Evolutionary conservation across 2,888 invertebrate genomes (phyloP).

Genomic region (Andrena chrysosceles): DNA sequence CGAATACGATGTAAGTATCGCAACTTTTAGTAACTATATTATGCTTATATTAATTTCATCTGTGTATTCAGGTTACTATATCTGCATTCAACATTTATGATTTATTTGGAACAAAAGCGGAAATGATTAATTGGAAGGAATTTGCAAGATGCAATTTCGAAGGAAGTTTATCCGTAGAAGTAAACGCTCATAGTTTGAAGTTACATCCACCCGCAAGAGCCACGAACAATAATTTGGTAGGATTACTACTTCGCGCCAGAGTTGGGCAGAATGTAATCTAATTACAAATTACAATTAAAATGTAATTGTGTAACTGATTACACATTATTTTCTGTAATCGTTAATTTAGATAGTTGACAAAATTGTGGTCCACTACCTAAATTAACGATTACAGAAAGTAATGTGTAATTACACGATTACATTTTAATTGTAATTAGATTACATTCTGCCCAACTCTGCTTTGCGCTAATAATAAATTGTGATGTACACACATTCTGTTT

Average conservation of each 20-base stretch:
- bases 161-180: constrained; percentile 73
- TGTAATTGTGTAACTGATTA: no score
- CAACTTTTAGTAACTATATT: not conserved
- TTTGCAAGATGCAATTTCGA: constrained; percentile 59
- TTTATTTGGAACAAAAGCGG: constrained; percentile 70
- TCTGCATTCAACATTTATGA: constrained; percentile 66
- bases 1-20: constrained; percentile 52
- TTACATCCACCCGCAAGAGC: constrained; percentile 64
- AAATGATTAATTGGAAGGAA: constrained; percentile 64
- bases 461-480: not conserved
- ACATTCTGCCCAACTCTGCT: no score
- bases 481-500: not conserved
- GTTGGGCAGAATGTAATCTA: no score
- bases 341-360: no score
- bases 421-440: no score
- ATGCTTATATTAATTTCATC: constrained; percentile 9
- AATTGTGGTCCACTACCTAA: no score
- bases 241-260: constrained; percentile 17
- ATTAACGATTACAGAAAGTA: no score
- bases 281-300: no score
- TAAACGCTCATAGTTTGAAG: constrained; percentile 62
- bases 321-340: no score
- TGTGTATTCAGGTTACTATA: constrained; percentile 58
- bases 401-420: no score
- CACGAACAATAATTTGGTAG: constrained; percentile 69